These are phyloP conservation scores for Lasioglossum morio DNA, from an alignment of 2,888 invertebrate species.

Conservation along the genomic window DNA sequence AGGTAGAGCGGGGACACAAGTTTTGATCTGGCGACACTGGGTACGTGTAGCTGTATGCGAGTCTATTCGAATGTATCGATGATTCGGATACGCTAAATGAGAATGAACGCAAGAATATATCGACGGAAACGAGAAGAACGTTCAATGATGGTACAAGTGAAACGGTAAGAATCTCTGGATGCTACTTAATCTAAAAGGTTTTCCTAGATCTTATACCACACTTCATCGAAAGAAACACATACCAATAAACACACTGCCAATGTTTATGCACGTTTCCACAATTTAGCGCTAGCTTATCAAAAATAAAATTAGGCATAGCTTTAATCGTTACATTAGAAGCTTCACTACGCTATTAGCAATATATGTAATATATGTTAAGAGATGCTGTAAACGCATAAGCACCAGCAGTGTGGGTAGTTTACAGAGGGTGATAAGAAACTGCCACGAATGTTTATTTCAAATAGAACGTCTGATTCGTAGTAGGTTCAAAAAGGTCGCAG, in stretches of 20 bases:
- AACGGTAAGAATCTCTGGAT: neutral
- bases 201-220: neutral
- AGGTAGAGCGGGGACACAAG: no score
- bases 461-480: neutral
- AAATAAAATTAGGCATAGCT: neutral
- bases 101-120: neutral
- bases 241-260: neutral
- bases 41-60: neutral
- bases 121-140: neutral
- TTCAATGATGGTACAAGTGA: neutral
- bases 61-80: neutral
- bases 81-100: neutral
- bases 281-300: neutral
- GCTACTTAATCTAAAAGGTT: neutral
- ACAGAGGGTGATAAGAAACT: neutral
- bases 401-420: neutral
- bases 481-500: constrained; percentile 9
- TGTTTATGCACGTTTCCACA: neutral
- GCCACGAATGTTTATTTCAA: neutral
- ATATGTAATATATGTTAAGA: neutral
- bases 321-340: neutral
- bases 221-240: neutral
- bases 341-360: neutral
- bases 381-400: neutral
- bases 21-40: no score